A percentile compares a stretch with the other conserved stretches of the same genome.
Conservation (phyloP, 2,888 invertebrate species). For the Chesias legatella region DNA sequence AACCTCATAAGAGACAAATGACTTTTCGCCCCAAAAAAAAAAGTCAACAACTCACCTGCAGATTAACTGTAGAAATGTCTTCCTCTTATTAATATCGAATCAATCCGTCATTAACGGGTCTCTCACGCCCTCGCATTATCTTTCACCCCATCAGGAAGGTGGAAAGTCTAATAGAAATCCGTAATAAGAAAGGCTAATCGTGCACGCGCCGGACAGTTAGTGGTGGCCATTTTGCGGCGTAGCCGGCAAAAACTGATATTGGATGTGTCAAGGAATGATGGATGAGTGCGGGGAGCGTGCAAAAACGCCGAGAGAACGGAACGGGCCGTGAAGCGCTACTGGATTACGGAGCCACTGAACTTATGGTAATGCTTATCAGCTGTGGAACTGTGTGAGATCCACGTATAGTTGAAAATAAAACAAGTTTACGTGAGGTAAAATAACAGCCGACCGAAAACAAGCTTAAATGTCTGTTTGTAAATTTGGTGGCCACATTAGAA, state of each 20-base stretch:
- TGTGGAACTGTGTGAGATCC: too few species aligned
- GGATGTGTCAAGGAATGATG: constrained; percentile 78
- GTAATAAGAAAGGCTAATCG: constrained; percentile 76
- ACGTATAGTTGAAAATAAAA: too few species aligned
- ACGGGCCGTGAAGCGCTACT: constrained; percentile 57
- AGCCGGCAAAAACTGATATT: constrained; percentile 73
- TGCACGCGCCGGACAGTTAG: constrained; percentile 63
- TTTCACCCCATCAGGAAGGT: constrained; percentile 76
- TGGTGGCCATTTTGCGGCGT: constrained; percentile 54
- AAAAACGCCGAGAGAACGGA: constrained; percentile 68
- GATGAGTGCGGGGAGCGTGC: constrained; percentile 58
- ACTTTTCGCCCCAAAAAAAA: constrained; percentile 40
- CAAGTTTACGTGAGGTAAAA: too few species aligned
- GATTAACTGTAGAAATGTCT: constrained; percentile 27
- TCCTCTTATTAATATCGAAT: constrained; percentile 76
- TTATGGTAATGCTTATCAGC: neutral
- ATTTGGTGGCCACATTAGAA: too few species aligned
- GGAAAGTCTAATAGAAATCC: constrained; percentile 78
- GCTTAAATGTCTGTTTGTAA: too few species aligned
- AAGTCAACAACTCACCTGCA: constrained; percentile 46
- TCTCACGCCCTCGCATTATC: constrained; percentile 76
- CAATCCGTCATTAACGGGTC: constrained; percentile 71
- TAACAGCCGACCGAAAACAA: too few species aligned
- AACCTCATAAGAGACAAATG: constrained; percentile 23
- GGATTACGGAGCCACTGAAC: constrained; percentile 17